Evolutionary conservation across 2,113 vertebrate genomes (phyloP), one percentile per base, ranked within the genome.

Genomic region (Coptodon rendalli): DNA sequence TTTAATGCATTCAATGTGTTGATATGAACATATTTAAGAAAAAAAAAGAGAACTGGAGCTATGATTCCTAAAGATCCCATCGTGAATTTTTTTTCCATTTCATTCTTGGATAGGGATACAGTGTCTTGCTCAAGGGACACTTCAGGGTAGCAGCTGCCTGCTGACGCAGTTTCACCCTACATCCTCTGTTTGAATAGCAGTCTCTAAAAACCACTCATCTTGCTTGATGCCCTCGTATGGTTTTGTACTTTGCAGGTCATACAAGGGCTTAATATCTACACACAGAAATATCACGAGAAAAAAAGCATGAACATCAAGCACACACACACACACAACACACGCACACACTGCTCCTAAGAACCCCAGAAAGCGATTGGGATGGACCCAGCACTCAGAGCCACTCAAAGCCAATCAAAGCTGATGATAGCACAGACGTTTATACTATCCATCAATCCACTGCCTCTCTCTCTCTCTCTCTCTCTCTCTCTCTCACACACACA

Each of bases 401-500:
- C 95, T 96, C 95, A 95, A 91, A 90, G 89, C 90, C 94, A 96
- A 96, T 96, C 94, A 96, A 84, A 92, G 85, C 91, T 93, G 89
- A 91, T 94, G 93, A 95, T 91, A 87, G 93, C 56, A 50, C 88
- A 80, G 84, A 91, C 73, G 84, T 92, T 86, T 87, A 92, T 68
- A 91, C 93, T n/a, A 87, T 76, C 76, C 40, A 86, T 82, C 82
- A 81, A 83, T 87, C 90, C 53, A 24, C 84, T 52, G 89, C 68
- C 38, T 29, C 81, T 27, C 38, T 38, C 36, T 24, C 66, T 68
- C 66, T 71, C 66, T 6, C 87, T 3, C 40, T 24, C 83, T 5
- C 45, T 22, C 82, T 5, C 50, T 8, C 53, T 8, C 87, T 8
- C 53, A 14, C 83, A 22, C 40, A n/a, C 29, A 29, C 36, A 10